phyloP scores from a whole-genome alignment of 2,113 vertebrate genomes.

The Corydoras sp. region DNA sequence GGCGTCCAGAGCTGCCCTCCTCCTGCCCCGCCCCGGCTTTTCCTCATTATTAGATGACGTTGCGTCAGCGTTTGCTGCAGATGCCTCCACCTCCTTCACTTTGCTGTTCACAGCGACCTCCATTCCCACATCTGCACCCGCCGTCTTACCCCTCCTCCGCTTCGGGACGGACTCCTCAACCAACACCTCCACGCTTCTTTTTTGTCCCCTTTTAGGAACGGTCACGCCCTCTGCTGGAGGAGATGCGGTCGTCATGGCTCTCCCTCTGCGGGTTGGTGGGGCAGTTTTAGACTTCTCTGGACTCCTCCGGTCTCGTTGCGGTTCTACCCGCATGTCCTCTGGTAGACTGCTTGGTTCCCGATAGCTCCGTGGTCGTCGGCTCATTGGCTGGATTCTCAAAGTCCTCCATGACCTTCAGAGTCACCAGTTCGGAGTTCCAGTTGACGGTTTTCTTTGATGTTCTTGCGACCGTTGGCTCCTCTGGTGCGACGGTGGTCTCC shows the following conservation, averaged over 20 bases:
- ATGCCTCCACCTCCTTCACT: not conserved
- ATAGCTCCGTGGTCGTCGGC: slow-evolving; percentile 15
- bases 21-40: slow-evolving; percentile 30
- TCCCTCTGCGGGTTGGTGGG: slow-evolving; percentile 22
- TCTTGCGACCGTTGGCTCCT: slow-evolving; percentile 10
- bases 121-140: not conserved
- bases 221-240: not conserved
- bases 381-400: not conserved
- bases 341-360: not conserved
- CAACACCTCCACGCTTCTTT: slow-evolving; percentile 18
- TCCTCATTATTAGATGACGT: not conserved
- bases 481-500: slow-evolving; percentile 11
- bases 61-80: slow-evolving; percentile 6
- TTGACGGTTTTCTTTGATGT: slow-evolving; percentile 42
- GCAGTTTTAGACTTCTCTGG: not conserved
- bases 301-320: slow-evolving; percentile 43
- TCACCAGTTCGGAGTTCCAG: slow-evolving; percentile 42
- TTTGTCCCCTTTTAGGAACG: slow-evolving; percentile 30
- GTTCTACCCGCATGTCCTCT: slow-evolving; percentile 53
- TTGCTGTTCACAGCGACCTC: not conserved
- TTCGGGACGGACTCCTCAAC: slow-evolving; percentile 14
- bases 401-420: slow-evolving; percentile 23
- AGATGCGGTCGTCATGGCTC: not conserved
- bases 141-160: slow-evolving; percentile 25
- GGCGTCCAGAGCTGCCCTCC: slow-evolving; percentile 10